Evolutionary conservation across 2,888 invertebrate genomes (phyloP), one percentile per base, ranked within the genome.

Genomic region (Labia minor): DNA sequence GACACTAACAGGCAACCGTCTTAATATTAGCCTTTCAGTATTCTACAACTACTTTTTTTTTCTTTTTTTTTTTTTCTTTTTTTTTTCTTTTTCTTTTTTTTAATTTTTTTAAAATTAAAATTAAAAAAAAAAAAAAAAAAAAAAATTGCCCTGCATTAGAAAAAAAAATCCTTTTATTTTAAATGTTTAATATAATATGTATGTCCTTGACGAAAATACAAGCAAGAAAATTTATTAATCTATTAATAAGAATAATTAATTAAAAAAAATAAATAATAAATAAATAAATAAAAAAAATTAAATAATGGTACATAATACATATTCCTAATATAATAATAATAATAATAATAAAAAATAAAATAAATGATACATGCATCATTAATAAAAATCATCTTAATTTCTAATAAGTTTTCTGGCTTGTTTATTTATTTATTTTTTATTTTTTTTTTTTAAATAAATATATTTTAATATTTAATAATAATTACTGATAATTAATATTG

Each of bases 181-280:
- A 72, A 74, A 73, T 73, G 72, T 73, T 72, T 72, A 74, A 73
- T 72, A n/a, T n/a, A n/a, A n/a, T n/a, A n/a, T 72, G 71, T 72
- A 74, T 74, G 76, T 76, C 76, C 76, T 76, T 77, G 76, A 77
- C 76, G 77, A 77, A 76, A 76, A 77, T 75, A 76, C 76, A 76
- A 73, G 74, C 75, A 74, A 73, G 73, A 74, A 73, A 71, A 72
- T 49, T 49, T 3, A 49, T 8, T 49, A 2, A 49, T 16, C 49
- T n/a, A 49, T 49, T 49, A 49, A 49, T n/a, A n/a, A 49, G 3
- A 16, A 49, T 14, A 49, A n/a, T 49, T 26, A 26, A 26, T 26
- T 8, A 26, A 26, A 26, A n/a, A n/a, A n/a, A n/a, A n/a, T n/a
- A n/a, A n/a, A n/a, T n/a, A n/a, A n/a, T n/a, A n/a, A n/a, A n/a